These are phyloP conservation scores for Campoplex capitator DNA, from an alignment of 2,888 invertebrate species.

Conservation along the genomic window DNA sequence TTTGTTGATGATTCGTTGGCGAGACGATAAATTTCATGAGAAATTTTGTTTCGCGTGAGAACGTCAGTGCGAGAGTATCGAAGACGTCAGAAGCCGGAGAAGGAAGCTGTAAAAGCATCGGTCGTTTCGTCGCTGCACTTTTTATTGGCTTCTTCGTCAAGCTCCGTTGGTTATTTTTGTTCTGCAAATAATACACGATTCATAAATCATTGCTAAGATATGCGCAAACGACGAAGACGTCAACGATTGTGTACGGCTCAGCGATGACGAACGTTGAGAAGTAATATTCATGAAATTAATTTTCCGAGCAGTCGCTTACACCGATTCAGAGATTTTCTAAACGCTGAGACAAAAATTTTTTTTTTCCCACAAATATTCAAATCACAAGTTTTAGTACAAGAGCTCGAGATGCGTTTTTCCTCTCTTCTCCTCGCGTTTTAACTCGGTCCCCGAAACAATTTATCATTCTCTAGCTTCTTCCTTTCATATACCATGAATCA, in stretches of 20 bases:
- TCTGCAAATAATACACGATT: not conserved
- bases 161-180: not conserved
- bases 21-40: slow-evolving; percentile 8
- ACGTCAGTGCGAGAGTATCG: not conserved
- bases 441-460: slow-evolving; percentile 1
- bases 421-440: too few species aligned
- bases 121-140: not conserved
- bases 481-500: not conserved
- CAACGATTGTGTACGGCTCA: not conserved
- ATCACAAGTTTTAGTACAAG: not conserved
- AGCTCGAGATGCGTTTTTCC: not conserved
- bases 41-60: slow-evolving; percentile 30
- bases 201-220: slow-evolving; percentile 2
- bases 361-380: not conserved
- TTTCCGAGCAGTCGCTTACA: not conserved
- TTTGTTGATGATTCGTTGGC: not conserved
- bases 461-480: slow-evolving; percentile 1
- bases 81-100: not conserved
- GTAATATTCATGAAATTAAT: not conserved
- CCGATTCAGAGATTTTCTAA: not conserved
- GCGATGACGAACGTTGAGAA: not conserved
- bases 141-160: slow-evolving; percentile 2
- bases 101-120: not conserved
- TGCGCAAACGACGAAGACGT: not conserved
- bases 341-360: not conserved